Conservation (phyloP, 2,888 invertebrate genomes). For the Heliconius charithonia region DNA sequence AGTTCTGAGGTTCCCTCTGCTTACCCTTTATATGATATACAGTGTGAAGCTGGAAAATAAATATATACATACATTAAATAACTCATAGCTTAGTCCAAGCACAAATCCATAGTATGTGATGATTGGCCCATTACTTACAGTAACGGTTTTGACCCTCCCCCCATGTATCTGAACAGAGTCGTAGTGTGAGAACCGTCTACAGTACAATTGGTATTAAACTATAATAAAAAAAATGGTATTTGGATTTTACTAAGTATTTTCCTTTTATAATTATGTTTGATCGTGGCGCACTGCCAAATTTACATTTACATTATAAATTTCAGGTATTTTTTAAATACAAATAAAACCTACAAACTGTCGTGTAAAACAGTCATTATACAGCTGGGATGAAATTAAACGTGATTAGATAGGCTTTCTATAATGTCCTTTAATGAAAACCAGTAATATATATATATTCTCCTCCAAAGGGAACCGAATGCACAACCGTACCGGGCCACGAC, state of each 20-base stretch:
- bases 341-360: too few relatives aligned
- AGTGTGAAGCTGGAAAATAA: neutral
- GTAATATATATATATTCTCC: too few relatives aligned
- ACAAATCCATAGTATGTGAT: slow-evolving; percentile 47
- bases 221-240: neutral
- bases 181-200: slow-evolving; percentile 21
- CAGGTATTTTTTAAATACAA: too few relatives aligned
- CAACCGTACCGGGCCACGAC: neutral
- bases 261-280: neutral
- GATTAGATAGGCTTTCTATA: too few relatives aligned
- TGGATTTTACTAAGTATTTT: neutral
- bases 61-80: neutral
- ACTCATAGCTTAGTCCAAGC: slow-evolving; percentile 37
- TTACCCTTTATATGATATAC: too few relatives aligned
- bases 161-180: slow-evolving; percentile 38
- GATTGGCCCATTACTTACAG: slow-evolving; percentile 54
- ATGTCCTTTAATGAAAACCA: too few relatives aligned
- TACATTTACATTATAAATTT: too few relatives aligned
- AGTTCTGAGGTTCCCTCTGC: too few relatives aligned
- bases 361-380: too few relatives aligned
- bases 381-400: too few relatives aligned
- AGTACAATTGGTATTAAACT: neutral
- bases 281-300: too few relatives aligned
- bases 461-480: too few relatives aligned
- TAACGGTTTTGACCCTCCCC: slow-evolving; percentile 45